Percentiles rank a stretch among this genome's conserved stretches.
These are phyloP conservation scores for Caenorhabditis sinica DNA, from an alignment of 2,888 invertebrate species.

Conservation along the genomic window DNA sequence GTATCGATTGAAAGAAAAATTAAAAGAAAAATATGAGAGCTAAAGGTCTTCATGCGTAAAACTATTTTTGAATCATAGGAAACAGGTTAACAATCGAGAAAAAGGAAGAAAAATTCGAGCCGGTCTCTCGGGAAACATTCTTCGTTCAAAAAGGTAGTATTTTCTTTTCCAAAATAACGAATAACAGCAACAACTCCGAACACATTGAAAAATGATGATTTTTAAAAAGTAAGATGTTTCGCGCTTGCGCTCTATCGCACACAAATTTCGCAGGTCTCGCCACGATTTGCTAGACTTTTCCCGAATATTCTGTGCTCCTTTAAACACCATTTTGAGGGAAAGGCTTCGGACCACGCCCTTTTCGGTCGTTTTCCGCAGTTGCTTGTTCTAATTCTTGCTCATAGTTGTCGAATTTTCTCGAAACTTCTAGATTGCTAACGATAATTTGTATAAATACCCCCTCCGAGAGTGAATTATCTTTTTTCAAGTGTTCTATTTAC, in stretches of 20 bases:
- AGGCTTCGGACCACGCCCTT: slow-evolving; percentile 38
- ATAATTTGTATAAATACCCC: not conserved
- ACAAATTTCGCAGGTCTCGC: slow-evolving; percentile 27
- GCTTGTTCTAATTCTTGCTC: slow-evolving; percentile 22
- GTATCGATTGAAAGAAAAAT: slow-evolving; percentile 1
- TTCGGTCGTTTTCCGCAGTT: slow-evolving; percentile 25
- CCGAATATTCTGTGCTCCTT: slow-evolving; percentile 64
- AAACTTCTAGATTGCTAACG: slow-evolving; percentile 22
- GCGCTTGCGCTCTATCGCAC: slow-evolving; percentile 54
- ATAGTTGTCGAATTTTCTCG: slow-evolving; percentile 21
- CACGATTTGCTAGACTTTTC: slow-evolving; percentile 60
- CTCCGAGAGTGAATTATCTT: not conserved
- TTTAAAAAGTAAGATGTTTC: slow-evolving; percentile 13
- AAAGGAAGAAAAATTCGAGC: too few species aligned
- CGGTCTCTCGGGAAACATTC: not conserved
- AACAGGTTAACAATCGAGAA: not conserved
- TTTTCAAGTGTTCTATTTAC: not conserved
- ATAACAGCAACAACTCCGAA: slow-evolving; percentile 3
- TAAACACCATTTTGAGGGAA: slow-evolving; percentile 42
- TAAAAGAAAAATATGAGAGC: not conserved
- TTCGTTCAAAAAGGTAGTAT: too few species aligned
- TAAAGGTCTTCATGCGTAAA: not conserved
- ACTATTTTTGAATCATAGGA: not conserved
- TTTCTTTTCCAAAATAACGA: slow-evolving; percentile 3
- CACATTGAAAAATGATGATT: slow-evolving; percentile 60